Evolutionary conservation across 2,113 vertebrate genomes (phyloP), one percentile per base, ranked within the genome.

Genomic region (Lethenteron reissneri): DNA sequence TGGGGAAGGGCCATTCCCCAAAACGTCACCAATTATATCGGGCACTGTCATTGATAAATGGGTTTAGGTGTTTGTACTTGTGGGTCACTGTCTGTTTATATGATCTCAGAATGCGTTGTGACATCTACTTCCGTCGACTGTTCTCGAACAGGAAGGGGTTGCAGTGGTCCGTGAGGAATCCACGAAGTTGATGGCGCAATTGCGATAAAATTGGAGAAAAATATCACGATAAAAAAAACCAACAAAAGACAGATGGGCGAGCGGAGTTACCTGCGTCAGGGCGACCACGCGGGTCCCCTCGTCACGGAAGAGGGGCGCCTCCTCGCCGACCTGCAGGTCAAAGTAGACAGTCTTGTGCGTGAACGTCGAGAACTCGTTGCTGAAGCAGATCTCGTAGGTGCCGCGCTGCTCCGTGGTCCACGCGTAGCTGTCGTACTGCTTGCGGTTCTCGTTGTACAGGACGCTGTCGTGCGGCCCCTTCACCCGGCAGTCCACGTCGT

Each of bases 311-410:
- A 99, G 83, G 8, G 94, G 92, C 19, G 91, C 91, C 72, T 99
- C 94, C 75, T 97, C 92, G 71, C 94, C 91, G 73, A 97, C 91
- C 78, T 97, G 94, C 76, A 96, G 95, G 78, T 97, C 94, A 62
- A 97, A 97, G 80, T 97, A 97, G 57, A 97, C 91, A 0, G 91
- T 97, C 85, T 97, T 97, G 83, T 97, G 94, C 9, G 92, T 97
- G 75, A 97, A 97, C 72, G 94, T 97, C 74, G 94, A 97, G 78
- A 97, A 97, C 75, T 97, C 92, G 3, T 97, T 97, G 79, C 92
- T 97, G 83, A 97, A 97, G 80, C 94, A 97, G 83, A 97, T 95
- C 75, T 90, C 97, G 80, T 84, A 92, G 6, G 92, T 92, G 77
- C 94, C 94, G 0, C 95, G 95, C 75, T 79, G 87, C 74, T 86